These are phyloP conservation scores for Misgurnus mizolepis DNA, from an alignment of 2,113 vertebrate genomes.

Conservation along the genomic window DNA sequence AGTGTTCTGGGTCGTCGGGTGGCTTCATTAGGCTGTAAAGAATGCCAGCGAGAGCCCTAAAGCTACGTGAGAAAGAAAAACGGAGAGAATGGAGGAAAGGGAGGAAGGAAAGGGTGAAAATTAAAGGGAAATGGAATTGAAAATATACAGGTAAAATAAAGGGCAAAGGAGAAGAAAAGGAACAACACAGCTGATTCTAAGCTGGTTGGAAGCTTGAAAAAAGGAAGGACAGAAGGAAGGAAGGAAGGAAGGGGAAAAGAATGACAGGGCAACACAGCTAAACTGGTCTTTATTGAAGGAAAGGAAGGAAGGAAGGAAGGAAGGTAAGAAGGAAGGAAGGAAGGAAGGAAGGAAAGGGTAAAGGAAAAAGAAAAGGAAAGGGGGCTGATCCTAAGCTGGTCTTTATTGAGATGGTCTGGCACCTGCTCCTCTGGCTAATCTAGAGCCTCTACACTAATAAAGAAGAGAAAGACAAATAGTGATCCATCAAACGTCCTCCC, in stretches of 20 bases:
- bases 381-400: constrained; percentile 58
- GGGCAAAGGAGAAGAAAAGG: too few relatives aligned
- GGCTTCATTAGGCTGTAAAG: constrained; percentile 51
- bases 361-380: not conserved
- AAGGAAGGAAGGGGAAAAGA: not conserved
- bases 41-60: constrained; percentile 32
- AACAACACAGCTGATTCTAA: too few relatives aligned
- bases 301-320: not conserved
- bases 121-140: not conserved
- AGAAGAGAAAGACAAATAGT: constrained; percentile 44
- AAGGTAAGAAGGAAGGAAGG: not conserved
- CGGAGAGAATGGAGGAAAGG: not conserved
- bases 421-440: constrained; percentile 39
- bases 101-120: not conserved
- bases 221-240: constrained; percentile 40
- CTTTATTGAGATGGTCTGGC: constrained; percentile 65
- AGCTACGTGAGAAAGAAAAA: not conserved
- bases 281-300: not conserved
- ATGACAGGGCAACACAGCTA: too few relatives aligned
- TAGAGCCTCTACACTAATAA: constrained; percentile 49
- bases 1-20: constrained; percentile 41
- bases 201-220: too few relatives aligned
- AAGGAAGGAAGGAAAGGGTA: not conserved
- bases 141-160: too few relatives aligned
- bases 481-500: constrained; percentile 43